Percentiles rank a stretch among this genome's conserved stretches.
phyloP scores from a whole-genome alignment of 2,797 vertebrate genomes.

The Manis javanica region DNA sequence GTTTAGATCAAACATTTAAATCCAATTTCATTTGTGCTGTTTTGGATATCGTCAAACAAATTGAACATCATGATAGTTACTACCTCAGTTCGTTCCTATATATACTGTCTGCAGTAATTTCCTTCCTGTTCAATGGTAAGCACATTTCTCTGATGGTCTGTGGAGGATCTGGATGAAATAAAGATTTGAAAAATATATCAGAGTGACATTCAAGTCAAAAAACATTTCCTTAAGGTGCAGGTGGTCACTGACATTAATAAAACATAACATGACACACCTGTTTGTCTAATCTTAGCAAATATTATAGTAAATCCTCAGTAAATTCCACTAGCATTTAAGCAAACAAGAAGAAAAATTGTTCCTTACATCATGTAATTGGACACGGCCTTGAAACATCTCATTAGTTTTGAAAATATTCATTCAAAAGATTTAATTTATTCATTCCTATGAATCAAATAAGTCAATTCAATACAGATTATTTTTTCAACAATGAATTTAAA shows the following conservation, averaged over 20 bases:
- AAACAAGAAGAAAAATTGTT: slow-evolving; percentile 65
- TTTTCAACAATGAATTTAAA: slow-evolving; percentile 43
- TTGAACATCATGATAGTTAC: neutral
- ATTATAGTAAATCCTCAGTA: slow-evolving; percentile 70
- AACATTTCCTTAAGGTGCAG: neutral
- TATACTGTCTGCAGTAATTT: neutral
- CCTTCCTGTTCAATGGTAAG: neutral
- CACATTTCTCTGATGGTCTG: neutral
- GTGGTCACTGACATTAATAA: slow-evolving; percentile 68
- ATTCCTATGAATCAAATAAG: neutral
- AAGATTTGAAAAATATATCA: slow-evolving; percentile 46
- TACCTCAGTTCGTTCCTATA: neutral
- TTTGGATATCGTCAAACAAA: neutral
- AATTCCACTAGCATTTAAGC: slow-evolving; percentile 63
- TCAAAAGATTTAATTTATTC: slow-evolving; percentile 25
- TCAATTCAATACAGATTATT: slow-evolving; percentile 4
- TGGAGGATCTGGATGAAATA: neutral
- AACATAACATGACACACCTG: slow-evolving; percentile 57
- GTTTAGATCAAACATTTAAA: slow-evolving; percentile 19
- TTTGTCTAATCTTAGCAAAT: slow-evolving; percentile 67
- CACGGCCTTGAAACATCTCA: slow-evolving; percentile 60
- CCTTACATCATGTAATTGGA: slow-evolving; percentile 34
- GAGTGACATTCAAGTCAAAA: slow-evolving; percentile 64
- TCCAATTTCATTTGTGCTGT: neutral
- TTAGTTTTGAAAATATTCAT: slow-evolving; percentile 57